These are phyloP conservation scores for Acronicta alni DNA, from an alignment of 2,888 invertebrate species.

Conservation along the genomic window DNA sequence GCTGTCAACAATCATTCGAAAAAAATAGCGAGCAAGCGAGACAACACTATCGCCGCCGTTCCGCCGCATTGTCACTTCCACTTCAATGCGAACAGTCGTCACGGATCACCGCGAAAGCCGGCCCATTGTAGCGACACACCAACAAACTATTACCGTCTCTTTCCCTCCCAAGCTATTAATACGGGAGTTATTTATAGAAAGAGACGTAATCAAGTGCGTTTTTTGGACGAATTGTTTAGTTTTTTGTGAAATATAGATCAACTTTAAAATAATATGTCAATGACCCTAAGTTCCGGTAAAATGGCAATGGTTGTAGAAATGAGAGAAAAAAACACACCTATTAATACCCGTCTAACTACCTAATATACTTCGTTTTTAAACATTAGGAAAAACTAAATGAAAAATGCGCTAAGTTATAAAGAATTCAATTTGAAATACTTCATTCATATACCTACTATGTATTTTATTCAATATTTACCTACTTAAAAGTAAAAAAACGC, in stretches of 20 bases:
- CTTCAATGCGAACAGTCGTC: conserved; percentile 83
- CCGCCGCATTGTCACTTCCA: conserved; percentile 74
- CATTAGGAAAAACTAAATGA: no score
- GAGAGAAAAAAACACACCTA: conserved; percentile 40
- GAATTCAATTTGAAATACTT: conserved; percentile 11
- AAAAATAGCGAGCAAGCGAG: conserved; percentile 76
- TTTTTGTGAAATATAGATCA: conserved; percentile 87
- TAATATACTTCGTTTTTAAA: no score
- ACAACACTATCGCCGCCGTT: conserved; percentile 64
- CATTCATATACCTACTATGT: conserved; percentile 2
- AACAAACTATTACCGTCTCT: conserved; percentile 68
- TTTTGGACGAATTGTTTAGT: conserved; percentile 74
- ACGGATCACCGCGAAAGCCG: conserved; percentile 82
- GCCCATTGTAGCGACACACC: conserved; percentile 75
- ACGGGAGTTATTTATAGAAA: conserved; percentile 50
- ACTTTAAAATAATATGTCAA: conserved; percentile 83
- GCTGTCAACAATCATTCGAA: conserved; percentile 72
- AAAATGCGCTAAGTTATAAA: conserved; percentile 18
- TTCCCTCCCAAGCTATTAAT: conserved; percentile 57
- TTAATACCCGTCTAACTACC: neutral
- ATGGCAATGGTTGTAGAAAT: conserved; percentile 59
- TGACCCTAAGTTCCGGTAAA: conserved; percentile 74
- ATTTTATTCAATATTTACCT: neutral
- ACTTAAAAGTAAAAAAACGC: conserved; percentile 14
- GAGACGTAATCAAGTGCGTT: conserved; percentile 66